Conservation (phyloP, 2,113 vertebrate genomes). For the Blennius ocellaris region DNA sequence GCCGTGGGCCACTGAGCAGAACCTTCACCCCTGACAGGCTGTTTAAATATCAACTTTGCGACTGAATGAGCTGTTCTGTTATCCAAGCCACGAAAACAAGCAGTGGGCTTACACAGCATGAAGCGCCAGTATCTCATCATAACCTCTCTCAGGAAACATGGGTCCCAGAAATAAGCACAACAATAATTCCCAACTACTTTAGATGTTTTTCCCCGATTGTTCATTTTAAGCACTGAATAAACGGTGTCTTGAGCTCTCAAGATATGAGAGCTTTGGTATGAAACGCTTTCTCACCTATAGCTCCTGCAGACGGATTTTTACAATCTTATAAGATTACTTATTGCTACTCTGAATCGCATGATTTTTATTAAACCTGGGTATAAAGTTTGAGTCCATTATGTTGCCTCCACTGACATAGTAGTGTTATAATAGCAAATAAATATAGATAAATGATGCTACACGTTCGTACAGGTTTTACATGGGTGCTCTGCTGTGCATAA, state of each 20-base stretch:
- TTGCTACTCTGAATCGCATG: too few species aligned
- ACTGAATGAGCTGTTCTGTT: constrained; percentile 50
- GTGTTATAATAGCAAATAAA: too few species aligned
- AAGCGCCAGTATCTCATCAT: constrained; percentile 3
- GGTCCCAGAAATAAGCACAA: background rate
- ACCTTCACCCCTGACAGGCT: constrained; percentile 79
- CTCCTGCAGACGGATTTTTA: too few species aligned
- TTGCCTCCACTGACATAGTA: too few species aligned
- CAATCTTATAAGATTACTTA: too few species aligned
- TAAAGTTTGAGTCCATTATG: too few species aligned
- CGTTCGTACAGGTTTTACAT: background rate
- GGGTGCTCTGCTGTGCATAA: background rate
- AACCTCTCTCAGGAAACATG: constrained; percentile 11
- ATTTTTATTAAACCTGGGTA: too few species aligned
- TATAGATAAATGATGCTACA: too few species aligned
- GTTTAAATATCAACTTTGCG: constrained; percentile 56
- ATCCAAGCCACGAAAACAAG: constrained; percentile 57
- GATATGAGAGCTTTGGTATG: too few species aligned
- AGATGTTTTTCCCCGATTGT: background rate
- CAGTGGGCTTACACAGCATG: constrained; percentile 9
- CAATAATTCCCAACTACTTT: background rate
- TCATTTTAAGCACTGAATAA: background rate
- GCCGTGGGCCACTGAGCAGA: constrained; percentile 82
- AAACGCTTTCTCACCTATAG: too few species aligned
- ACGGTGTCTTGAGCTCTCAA: too few species aligned